Evolutionary conservation across 2,888 invertebrate genomes (phyloP).

Genomic region (Eucera pruinosa): DNA sequence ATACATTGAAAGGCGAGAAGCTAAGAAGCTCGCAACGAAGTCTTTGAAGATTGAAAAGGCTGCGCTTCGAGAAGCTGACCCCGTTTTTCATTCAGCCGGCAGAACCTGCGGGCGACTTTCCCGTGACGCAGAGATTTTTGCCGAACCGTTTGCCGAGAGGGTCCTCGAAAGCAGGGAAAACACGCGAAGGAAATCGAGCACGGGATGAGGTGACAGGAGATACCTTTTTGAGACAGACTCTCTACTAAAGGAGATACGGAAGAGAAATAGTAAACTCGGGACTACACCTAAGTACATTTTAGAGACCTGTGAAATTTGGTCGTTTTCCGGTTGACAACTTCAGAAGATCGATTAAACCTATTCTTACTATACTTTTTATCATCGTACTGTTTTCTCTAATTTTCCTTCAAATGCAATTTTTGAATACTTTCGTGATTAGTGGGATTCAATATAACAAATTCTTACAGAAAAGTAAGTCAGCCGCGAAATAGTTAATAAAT

Average conservation of each 20-base stretch:
- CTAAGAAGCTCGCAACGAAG: conserved; percentile 23
- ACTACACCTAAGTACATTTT: neutral
- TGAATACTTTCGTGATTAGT: too few relatives aligned
- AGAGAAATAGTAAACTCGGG: neutral
- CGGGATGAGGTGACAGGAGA: conserved; percentile 4
- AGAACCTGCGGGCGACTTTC: conserved; percentile 35
- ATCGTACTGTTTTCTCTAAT: neutral
- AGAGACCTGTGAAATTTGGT: neutral
- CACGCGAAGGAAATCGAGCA: conserved; percentile 27
- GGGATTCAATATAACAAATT: too few relatives aligned
- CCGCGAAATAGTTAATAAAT: too few relatives aligned
- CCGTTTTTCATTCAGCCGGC: conserved; percentile 33
- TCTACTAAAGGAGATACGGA: neutral
- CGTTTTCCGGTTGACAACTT: neutral
- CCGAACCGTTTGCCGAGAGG: conserved; percentile 9
- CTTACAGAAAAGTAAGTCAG: too few relatives aligned
- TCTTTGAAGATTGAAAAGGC: conserved; percentile 40
- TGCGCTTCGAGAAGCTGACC: conserved; percentile 43
- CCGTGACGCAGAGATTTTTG: conserved; percentile 24
- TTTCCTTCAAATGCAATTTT: neutral
- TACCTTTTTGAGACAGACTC: conserved; percentile 19
- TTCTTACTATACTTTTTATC: neutral
- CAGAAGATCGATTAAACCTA: too few relatives aligned
- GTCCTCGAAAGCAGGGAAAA: conserved; percentile 18
- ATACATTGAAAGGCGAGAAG: conserved; percentile 17